Conservation (phyloP, 2,888 invertebrate genomes). For the Chrysolina haemoptera region DNA sequence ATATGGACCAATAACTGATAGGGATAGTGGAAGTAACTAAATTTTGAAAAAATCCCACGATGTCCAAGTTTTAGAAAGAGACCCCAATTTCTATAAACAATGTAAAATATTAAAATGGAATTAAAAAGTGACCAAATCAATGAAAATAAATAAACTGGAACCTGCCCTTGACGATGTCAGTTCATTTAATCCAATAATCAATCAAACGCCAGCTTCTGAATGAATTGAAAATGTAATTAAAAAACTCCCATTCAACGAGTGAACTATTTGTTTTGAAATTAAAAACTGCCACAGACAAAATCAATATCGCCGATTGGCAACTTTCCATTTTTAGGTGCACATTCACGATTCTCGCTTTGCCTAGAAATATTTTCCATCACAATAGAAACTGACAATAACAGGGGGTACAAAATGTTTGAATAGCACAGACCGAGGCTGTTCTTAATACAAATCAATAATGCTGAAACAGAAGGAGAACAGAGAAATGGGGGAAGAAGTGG, state of each 20-base stretch:
- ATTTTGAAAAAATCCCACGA: too few species aligned
- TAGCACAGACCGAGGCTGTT: slow-evolving; percentile 15
- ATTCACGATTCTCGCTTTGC: slow-evolving; percentile 5
- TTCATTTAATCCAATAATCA: not conserved
- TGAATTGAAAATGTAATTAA: not conserved
- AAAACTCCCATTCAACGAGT: not conserved
- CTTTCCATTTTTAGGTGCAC: slow-evolving; percentile 7
- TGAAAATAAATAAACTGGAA: too few species aligned
- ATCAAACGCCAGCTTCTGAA: not conserved
- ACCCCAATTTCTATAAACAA: too few species aligned
- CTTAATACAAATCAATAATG: slow-evolving; percentile 28
- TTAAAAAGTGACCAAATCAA: too few species aligned
- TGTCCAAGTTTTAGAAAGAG: too few species aligned
- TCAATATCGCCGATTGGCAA: slow-evolving; percentile 1
- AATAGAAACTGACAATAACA: slow-evolving; percentile 11
- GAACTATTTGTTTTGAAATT: not conserved
- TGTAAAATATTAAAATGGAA: too few species aligned
- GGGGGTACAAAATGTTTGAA: slow-evolving; percentile 23
- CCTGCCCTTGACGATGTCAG: not conserved
- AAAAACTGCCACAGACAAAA: slow-evolving; percentile 1
- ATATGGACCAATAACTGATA: too few species aligned
- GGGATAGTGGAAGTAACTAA: too few species aligned
- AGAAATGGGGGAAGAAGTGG: slow-evolving; percentile 16
- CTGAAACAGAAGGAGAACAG: slow-evolving; percentile 19
- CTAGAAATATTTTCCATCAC: not conserved